A percentile compares a stretch with the other conserved stretches of the same genome.
phyloP scores from a whole-genome alignment of 2,113 vertebrate species.

The Acanthisitta chloris region DNA sequence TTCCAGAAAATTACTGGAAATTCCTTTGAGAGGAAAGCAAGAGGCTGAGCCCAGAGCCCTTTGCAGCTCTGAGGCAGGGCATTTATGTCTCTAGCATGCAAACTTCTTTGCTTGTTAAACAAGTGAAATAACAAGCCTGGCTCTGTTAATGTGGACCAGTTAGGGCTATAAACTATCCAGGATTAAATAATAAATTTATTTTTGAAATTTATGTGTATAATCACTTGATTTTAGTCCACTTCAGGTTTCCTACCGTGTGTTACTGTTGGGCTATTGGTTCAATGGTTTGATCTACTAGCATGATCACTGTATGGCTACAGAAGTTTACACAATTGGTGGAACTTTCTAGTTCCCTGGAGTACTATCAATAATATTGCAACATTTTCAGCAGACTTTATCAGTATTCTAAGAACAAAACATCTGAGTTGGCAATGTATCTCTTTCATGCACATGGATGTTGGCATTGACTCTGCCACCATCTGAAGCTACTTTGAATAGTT shows the following conservation, averaged over 20 bases:
- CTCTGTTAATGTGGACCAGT: background rate
- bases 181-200: background rate
- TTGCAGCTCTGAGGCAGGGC: background rate
- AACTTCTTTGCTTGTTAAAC: background rate
- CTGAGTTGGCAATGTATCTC: background rate
- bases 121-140: background rate
- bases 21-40: background rate
- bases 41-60: background rate
- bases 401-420: background rate
- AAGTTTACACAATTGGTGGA: background rate
- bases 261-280: background rate
- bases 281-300: background rate
- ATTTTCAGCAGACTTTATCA: background rate
- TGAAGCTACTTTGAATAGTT: background rate
- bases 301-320: background rate
- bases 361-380: background rate
- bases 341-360: background rate
- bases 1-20: background rate
- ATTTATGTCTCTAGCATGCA: background rate
- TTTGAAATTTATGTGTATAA: fast-evolving
- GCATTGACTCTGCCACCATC: background rate
- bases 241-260: background rate
- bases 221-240: background rate
- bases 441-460: background rate
- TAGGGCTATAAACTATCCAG: background rate